Evolutionary conservation across 1,140 invertebrate genomes (phyloP), one percentile per base, ranked within the genome.

Genomic region (Nebria ingens): DNA sequence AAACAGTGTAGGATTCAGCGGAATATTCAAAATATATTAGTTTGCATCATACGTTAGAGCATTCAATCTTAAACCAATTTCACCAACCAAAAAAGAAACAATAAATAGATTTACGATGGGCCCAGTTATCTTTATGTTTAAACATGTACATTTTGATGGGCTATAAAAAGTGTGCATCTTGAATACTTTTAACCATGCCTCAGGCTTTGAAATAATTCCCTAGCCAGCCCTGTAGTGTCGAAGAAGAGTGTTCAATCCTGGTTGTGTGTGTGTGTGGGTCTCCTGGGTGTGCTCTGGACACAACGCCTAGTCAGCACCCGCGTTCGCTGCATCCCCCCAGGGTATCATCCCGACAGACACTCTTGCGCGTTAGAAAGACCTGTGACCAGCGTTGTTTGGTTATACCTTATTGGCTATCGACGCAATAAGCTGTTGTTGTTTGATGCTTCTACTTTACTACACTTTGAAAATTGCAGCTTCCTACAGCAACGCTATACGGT

Each of bases 351-450:
- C 9, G 9, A 34, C 25, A 34, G n/a, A n/a, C n/a, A n/a, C n/a
- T n/a, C n/a, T n/a, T n/a, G n/a, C n/a, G n/a, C n/a, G n/a, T n/a
- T n/a, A n/a, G n/a, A n/a, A n/a, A n/a, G n/a, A n/a, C n/a, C n/a
- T n/a, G n/a, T n/a, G 9, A 17, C 9, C 15, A 17, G 40, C 17
- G 40, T 12, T 45, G 40, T 45, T 45, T 45, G 40, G 40, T 45
- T 45, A 45, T 17, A 17, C 40, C 40, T 45, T 45, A 45, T 45
- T 45, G 40, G 40, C 40, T 45, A 45, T 45, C 40, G 40, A 45
- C 17, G 40, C 40, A 45, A 45, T 45, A 45, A 45, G 40, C 40
- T 45, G 17, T 45, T 45, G 40, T 45, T 4, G 6, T 3, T 45
- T 45, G 40, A n/a, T n/a, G n/a, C n/a, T n/a, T n/a, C n/a, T n/a